Evolutionary conservation across 2,888 invertebrate genomes (phyloP).

Genomic region (Oscheius sp.): DNA sequence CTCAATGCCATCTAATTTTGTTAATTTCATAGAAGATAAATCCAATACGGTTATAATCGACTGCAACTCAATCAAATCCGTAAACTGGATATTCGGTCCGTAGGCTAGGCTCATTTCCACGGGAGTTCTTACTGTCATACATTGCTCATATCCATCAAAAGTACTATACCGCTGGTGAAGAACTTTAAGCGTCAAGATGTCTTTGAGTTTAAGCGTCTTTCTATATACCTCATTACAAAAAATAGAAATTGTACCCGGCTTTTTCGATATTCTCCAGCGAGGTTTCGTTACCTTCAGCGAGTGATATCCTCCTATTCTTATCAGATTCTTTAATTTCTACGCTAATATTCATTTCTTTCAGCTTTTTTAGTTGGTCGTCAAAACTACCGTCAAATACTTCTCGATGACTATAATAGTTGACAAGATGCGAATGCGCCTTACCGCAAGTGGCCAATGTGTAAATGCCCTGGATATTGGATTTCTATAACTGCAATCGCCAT

Average conservation of each 20-base stretch:
- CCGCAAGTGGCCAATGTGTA: constrained; percentile 49
- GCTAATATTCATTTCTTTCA: constrained; percentile 65
- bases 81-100: constrained; percentile 29
- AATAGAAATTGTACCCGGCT: background rate
- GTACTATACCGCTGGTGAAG: constrained; percentile 3
- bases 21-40: constrained; percentile 54
- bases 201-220: background rate
- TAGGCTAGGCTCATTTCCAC: constrained; percentile 61
- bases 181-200: background rate
- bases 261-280: constrained; percentile 30
- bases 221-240: background rate
- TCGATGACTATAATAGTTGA: constrained; percentile 37
- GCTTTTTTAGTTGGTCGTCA: constrained; percentile 58
- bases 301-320: background rate
- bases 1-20: constrained; percentile 63
- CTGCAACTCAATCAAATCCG: constrained; percentile 41
- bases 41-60: constrained; percentile 56
- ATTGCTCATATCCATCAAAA: constrained; percentile 15
- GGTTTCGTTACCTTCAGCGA: constrained; percentile 9
- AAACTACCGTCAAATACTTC: constrained; percentile 60
- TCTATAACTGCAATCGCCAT: constrained; percentile 58
- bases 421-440: too few species aligned
- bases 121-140: constrained; percentile 46
- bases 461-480: constrained; percentile 44
- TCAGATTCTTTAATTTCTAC: constrained; percentile 48